phyloP scores from a whole-genome alignment of 1,140 invertebrate species.

The Eriocheir sinensis region DNA sequence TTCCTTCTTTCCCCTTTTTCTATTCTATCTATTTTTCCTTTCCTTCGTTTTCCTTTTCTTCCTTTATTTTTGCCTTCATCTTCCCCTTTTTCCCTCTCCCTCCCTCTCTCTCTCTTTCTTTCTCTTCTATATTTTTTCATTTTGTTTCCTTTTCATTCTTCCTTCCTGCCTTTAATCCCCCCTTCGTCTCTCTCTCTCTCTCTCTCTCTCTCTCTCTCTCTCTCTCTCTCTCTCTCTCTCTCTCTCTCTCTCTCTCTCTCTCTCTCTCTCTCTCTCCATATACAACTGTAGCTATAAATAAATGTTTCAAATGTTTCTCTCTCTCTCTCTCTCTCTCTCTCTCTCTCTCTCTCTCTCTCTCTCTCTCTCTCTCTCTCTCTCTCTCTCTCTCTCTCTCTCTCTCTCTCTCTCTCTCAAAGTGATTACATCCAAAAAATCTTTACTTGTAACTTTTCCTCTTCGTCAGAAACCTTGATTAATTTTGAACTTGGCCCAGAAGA shows the following conservation, averaged over 20 bases:
- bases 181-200: not conserved
- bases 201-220: not conserved
- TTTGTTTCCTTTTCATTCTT: not conserved
- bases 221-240: not conserved
- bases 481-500: too few species aligned
- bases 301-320: too few species aligned
- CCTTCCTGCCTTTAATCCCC: not conserved
- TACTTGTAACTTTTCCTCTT: too few species aligned
- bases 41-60: too few species aligned
- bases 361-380: conserved; percentile 22
- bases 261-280: too few species aligned
- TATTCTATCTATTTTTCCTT: too few species aligned
- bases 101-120: not conserved
- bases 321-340: not conserved
- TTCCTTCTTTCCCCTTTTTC: too few species aligned
- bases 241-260: too few species aligned
- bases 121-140: not conserved
- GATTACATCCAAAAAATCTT: too few species aligned
- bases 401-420: not conserved
- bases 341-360: not conserved
- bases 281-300: too few species aligned
- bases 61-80: too few species aligned
- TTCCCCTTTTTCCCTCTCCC: not conserved
- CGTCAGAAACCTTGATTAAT: too few species aligned
- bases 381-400: conserved; percentile 22